Base-by-base conservation (phyloP, 2,888 invertebrate species). In the Osmoderma eremita region DNA sequence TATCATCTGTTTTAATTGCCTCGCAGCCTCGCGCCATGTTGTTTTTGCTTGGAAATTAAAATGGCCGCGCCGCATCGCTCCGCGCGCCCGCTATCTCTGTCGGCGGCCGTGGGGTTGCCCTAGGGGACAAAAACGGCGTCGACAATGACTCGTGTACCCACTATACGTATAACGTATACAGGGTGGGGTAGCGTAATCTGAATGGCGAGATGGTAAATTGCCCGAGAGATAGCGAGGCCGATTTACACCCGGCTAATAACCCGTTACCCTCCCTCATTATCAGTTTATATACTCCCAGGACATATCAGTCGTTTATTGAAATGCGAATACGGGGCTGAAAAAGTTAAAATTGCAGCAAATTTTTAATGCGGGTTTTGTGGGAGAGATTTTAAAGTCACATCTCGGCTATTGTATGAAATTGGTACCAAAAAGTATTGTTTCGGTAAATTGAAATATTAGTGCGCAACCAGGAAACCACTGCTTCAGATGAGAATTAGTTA, bases 1-100 rank as follows among this genome's bases (percentile, higher is more conserved):
- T 81, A 82, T 83, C 83, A 83, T 83, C 83, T 82, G 83, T 81
- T 83, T 83, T 82, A 83, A 83, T 83, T 83, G 83, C 83, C 81
- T 80, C 74, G 70, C 77, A 77, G 81, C 77, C 53, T 53, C 30
- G 80, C 81, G 82, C 82, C 82, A 82, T 82, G 82, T 82, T 82
- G 82, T 82, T 82, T 82, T 82, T 82, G 80, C 80, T 79, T 77
- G 30, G 81, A 81, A 81, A 82, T 82, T 82, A 82, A 82, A 82
- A 83, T 82, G 82, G 82, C 82, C 80, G 82, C 80, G 78, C 77
- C 42, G 53, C 53, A 48, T 42, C 54, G 62, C 53, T 38, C 22
- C 64, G 53, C 41, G 22, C 13, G 42, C 39, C 39, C 30, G 42
- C 53, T 58, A 50, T 30, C 50, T 50, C 50, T 24, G 24, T 22